Evolutionary conservation across 2,888 invertebrate species (phyloP), one percentile per base, ranked within the genome.

Genomic region (Polia nebulosa): DNA sequence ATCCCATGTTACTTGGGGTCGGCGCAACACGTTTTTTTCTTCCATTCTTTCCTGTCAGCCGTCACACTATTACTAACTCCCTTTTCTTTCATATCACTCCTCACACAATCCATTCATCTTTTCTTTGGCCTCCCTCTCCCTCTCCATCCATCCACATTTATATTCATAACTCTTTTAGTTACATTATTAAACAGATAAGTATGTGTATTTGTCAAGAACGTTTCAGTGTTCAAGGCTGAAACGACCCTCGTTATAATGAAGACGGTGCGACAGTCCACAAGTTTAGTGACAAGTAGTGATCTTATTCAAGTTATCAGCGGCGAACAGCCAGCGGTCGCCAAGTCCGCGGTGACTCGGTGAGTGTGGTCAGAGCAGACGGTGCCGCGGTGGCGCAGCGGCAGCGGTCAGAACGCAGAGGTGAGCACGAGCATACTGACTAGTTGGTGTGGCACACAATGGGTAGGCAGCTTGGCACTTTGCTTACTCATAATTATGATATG

Each of bases 231-330:
- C 29, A 49, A 62, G 36, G 29, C 7, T 27, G 32, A 41, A 27
- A 20, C 41, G 5, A 34, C 17, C 25, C 13, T 44, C 41, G 32
- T 52, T 2, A 34, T 44, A n/a, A 22, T 29, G 13, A 64, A 64
- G 20, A 15, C 29, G 34, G 13, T 36, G 45, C 22, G 34, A 45
- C 27, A 13, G 44, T 20, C 64, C 20, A 22, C 34, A 29, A n/a
- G n/a, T n/a, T n/a, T n/a, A n/a, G 20, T 53, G 52, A 36, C 67
- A n/a, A 44, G n/a, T 15, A 20, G 29, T 45, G 53, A 45, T 15
- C 44, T 22, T 11, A 45, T 66, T 29, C 11, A 15, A 45, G 67
- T 36, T 45, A 67, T 55, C 55, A 25, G 47, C 55, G 3, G 17
- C 15, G 13, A 44, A 20, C 44, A 44, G 41, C 22, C n/a, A n/a